Conservation (phyloP, 1,140 invertebrate genomes). For the Nebria ingens region DNA sequence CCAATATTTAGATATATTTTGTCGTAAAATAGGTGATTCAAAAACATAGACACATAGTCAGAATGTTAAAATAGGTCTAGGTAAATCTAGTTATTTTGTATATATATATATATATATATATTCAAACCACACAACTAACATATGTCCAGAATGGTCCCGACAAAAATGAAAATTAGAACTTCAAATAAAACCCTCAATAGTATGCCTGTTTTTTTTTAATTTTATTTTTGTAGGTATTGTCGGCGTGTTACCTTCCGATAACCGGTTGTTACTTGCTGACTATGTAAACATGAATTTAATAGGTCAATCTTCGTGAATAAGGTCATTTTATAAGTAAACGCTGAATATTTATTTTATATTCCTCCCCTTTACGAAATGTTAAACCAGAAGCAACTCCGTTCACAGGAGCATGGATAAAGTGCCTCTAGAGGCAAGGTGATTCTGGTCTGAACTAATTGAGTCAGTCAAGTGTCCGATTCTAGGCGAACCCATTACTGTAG, state of each 20-base stretch:
- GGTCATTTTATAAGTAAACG: not conserved
- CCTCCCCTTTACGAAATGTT: not conserved
- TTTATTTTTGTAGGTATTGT: no score
- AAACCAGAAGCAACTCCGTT: not conserved
- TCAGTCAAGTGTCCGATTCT: not conserved
- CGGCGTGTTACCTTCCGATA: slow-evolving; percentile 33
- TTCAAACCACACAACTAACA: no score
- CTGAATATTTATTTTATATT: not conserved
- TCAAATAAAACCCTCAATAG: no score
- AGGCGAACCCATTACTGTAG: not conserved
- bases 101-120: no score
- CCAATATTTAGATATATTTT: no score
- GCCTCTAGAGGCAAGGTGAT: not conserved
- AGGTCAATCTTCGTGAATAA: slow-evolving; percentile 1
- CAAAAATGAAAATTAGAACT: no score
- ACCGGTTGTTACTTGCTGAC: slow-evolving; percentile 35
- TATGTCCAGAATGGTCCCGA: no score
- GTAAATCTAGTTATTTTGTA: no score
- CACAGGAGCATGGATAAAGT: not conserved
- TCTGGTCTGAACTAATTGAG: not conserved
- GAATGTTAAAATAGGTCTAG: no score
- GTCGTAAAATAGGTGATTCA: no score
- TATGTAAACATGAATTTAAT: slow-evolving; percentile 25
- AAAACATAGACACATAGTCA: no score
- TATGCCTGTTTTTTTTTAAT: slow-evolving; percentile 4